phyloP scores from a whole-genome alignment of 1,140 invertebrate species.

The Drosophila baimaii region DNA sequence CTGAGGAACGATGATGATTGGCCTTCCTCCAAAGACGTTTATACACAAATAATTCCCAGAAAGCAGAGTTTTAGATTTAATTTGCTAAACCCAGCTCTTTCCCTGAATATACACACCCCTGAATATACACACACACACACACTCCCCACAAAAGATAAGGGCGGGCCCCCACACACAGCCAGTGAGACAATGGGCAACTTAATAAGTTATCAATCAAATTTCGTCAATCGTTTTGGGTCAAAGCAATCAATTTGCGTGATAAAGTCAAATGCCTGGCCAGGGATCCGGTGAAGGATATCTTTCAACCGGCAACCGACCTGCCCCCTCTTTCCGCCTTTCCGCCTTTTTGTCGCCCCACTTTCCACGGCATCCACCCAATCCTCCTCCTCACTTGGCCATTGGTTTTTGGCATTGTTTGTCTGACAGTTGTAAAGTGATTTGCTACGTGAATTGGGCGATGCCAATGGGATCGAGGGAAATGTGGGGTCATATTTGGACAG shows the following conservation, averaged over 20 bases:
- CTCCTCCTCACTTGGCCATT: conserved; percentile 27
- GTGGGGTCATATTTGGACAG: conserved; percentile 5
- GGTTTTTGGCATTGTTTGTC: conserved; percentile 65
- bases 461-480: conserved; percentile 23
- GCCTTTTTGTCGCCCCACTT: conserved; percentile 1
- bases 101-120: not conserved
- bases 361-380: conserved; percentile 5
- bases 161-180: conserved; percentile 31
- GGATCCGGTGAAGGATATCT: conserved; percentile 40
- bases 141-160: not conserved
- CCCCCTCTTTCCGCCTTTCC: too few species aligned
- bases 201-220: conserved; percentile 83
- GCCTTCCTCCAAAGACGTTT: too few species aligned
- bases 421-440: conserved; percentile 82
- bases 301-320: not conserved
- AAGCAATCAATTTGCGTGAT: conserved; percentile 81
- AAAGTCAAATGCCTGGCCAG: conserved; percentile 69
- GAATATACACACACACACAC: not conserved
- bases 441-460: conserved; percentile 63
- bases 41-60: too few species aligned
- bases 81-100: not conserved
- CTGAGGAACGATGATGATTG: too few species aligned
- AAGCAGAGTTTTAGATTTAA: too few species aligned
- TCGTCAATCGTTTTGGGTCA: conserved; percentile 71
- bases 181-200: conserved; percentile 60